A percentile compares a stretch with the other conserved stretches of the same genome.
Conservation (phyloP, 2,113 vertebrate species). For the Cygnus atratus region DNA sequence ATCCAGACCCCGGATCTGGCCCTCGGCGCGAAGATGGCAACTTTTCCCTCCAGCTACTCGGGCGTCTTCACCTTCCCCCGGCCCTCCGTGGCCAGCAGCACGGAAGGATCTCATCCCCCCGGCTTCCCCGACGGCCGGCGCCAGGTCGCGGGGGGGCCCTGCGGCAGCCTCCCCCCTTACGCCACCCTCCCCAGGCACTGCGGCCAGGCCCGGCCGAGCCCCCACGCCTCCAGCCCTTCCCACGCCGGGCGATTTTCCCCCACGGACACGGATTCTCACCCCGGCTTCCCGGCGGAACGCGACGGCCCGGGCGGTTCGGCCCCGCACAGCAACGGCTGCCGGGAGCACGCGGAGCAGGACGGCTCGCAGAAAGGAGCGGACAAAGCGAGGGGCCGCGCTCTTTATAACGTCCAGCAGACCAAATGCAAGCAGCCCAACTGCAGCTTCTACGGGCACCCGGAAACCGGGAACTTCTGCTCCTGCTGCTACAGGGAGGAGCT, state of each 20-base stretch:
- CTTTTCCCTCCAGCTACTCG: constrained; percentile 78
- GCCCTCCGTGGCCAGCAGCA: constrained; percentile 72
- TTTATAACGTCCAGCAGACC: constrained; percentile 77
- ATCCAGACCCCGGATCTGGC: constrained; percentile 9
- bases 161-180: constrained; percentile 81
- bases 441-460: constrained; percentile 92
- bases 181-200: constrained; percentile 90
- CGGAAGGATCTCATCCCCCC: constrained; percentile 63
- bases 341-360: constrained; percentile 74
- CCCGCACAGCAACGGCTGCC: constrained; percentile 76
- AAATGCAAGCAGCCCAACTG: constrained; percentile 92
- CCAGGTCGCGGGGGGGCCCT: constrained; percentile 87
- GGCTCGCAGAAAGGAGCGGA: neutral
- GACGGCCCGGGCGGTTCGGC: neutral
- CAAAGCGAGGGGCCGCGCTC: neutral
- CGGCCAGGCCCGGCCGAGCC: constrained; percentile 69
- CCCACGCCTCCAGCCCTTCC: constrained; percentile 62
- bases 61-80: constrained; percentile 88
- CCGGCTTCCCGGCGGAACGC: constrained; percentile 53
- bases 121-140: constrained; percentile 82
- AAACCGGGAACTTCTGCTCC: constrained; percentile 95
- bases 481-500: constrained; percentile 93
- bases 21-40: neutral
- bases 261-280: constrained; percentile 68
- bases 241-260: constrained; percentile 62